Evolutionary conservation across 2,797 vertebrate genomes (phyloP), one percentile per base, ranked within the genome.

Genomic region (Discoglossus pictus): DNA sequence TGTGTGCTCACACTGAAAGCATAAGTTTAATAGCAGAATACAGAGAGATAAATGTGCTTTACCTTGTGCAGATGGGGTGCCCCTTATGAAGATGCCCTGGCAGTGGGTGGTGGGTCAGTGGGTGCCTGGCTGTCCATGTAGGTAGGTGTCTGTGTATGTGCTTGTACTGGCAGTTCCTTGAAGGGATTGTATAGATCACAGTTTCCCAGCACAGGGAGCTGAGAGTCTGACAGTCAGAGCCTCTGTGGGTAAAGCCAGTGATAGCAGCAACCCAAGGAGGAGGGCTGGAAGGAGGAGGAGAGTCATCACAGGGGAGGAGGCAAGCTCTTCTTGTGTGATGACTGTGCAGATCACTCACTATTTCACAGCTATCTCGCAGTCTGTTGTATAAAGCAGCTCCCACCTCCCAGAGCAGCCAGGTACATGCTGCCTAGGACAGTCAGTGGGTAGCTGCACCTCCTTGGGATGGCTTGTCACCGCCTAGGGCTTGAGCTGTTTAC

Each of bases 271-370:
- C 47, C 47, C 61, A 36, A 24, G 48, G 40, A 63, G 51, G 48
- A 20, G 42, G 55, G 38, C 24, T 54, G 8, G 65, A 17, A 34
- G 43, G 54, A 60, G 71, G 46, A 61, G 50, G 64, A 62, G 61
- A 53, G 20, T 53, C 53, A 64, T 61, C 54, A 58, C 59, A 36
- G 42, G 43, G 51, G 67, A 61, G 55, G 65, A 36, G 46, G 55
- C 42, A 31, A 70, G 43, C 27, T 18, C n/a, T 54, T 9, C 50
- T 62, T 52, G 50, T 70, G 21, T 68, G 54, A 68, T 68, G 65
- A 68, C 65, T 68, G 10, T 70, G 67, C 67, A 56, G 16, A 62
- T 56, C 67, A 56, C 8, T 63, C 50, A 61, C 58, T 61, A 51
- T 42, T 53, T 65, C 47, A 54, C 36, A 35, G 17, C 13, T 42